These are phyloP conservation scores for Montipora sp. DNA, from an alignment of 64 coral and sea anemone species.

Conservation along the genomic window DNA sequence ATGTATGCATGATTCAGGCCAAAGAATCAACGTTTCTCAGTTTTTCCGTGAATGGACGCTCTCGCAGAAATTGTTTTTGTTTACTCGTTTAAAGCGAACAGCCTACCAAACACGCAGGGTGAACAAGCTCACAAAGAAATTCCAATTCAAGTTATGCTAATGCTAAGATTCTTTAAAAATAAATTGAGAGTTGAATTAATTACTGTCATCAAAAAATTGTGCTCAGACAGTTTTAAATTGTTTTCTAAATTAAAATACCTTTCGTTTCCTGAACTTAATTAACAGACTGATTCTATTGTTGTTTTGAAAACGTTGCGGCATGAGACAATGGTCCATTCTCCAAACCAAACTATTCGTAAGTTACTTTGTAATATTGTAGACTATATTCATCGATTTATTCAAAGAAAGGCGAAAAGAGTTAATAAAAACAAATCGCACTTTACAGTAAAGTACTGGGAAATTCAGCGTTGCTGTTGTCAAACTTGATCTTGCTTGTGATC, in stretches of 20 bases:
- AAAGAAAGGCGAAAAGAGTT: too few species aligned
- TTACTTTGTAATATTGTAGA: too few species aligned
- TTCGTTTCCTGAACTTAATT: background rate
- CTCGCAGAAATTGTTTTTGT: background rate
- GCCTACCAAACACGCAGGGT: too few species aligned
- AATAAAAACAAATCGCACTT: too few species aligned
- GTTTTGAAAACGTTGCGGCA: background rate
- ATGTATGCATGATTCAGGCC: background rate
- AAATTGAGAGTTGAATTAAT: background rate
- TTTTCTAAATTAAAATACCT: background rate
- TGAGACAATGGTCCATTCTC: too few species aligned
- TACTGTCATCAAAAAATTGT: background rate
- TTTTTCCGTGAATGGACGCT: background rate
- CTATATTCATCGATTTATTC: too few species aligned
- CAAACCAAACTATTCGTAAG: too few species aligned
- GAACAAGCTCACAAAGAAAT: background rate
- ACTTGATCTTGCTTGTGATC: too few species aligned
- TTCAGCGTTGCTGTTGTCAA: too few species aligned
- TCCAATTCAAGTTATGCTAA: constrained; percentile 13
- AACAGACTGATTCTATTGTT: background rate
- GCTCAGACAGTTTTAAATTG: background rate
- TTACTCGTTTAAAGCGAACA: background rate
- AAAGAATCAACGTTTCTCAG: background rate
- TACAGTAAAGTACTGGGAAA: too few species aligned
- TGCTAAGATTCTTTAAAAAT: constrained; percentile 2